A percentile compares a stretch with the other conserved stretches of the same genome.
Evolutionary conservation across 2,888 invertebrate species (phyloP).

Genomic region (Syrista parreyssii): DNA sequence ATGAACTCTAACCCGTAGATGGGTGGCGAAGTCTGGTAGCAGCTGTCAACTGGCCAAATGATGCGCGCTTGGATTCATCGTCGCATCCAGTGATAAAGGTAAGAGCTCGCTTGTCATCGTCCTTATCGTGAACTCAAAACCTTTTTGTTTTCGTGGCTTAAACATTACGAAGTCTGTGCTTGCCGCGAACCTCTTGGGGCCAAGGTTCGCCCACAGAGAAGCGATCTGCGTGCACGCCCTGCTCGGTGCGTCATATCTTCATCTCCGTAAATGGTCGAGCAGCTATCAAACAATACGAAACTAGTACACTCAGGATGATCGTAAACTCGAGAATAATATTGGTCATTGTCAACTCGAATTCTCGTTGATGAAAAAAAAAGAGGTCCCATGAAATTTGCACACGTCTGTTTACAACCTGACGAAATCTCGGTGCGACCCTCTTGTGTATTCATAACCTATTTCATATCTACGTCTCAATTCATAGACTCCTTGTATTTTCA

Average conservation of each 20-base stretch:
- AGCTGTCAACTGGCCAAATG: conserved; percentile 45
- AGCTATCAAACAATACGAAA: too few species aligned
- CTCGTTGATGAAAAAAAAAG: too few species aligned
- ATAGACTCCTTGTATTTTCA: background rate
- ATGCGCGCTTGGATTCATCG: conserved; percentile 37
- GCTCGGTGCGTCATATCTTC: conserved; percentile 16
- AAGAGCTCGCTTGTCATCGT: conserved; percentile 23
- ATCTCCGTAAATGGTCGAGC: too few species aligned
- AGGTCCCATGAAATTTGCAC: background rate
- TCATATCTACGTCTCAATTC: too few species aligned
- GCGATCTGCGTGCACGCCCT: conserved; percentile 27
- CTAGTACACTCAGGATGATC: too few species aligned
- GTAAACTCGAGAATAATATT: too few species aligned
- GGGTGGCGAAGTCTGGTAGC: conserved; percentile 44
- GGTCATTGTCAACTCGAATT: too few species aligned
- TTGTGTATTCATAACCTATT: background rate
- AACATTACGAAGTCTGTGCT: background rate
- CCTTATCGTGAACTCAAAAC: too few species aligned
- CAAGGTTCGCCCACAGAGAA: conserved; percentile 20
- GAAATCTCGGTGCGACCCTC: background rate
- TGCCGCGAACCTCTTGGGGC: conserved; percentile 17
- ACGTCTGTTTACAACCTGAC: background rate
- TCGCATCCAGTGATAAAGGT: conserved; percentile 40
- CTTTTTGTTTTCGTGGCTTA: background rate
- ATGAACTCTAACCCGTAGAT: conserved; percentile 55